phyloP scores from a whole-genome alignment of 2,888 invertebrate genomes.

The Tenthredo scrophulariae region DNA sequence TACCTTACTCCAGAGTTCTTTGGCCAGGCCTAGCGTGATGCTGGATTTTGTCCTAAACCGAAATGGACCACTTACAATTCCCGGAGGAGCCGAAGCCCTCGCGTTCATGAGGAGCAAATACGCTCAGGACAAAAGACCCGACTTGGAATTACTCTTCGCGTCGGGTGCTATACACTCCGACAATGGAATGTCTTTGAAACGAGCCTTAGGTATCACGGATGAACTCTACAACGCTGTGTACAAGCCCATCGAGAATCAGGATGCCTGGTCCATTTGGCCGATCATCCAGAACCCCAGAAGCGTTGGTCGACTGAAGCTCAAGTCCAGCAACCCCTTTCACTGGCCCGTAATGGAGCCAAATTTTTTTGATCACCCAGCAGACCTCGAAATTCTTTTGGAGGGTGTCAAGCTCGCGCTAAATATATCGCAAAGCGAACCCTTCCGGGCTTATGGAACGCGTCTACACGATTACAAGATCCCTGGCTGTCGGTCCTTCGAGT shows the following conservation, averaged over 20 bases:
- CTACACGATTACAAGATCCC: conserved; percentile 79
- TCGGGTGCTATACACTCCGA: conserved; percentile 79
- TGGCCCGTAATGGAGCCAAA: conserved; percentile 89
- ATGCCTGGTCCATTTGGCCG: conserved; percentile 82
- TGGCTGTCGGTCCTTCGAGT: conserved; percentile 79
- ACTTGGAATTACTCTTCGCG: conserved; percentile 79
- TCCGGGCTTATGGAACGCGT: conserved; percentile 77
- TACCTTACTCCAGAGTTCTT: conserved; percentile 77
- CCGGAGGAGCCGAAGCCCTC: conserved; percentile 78
- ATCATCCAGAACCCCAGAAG: conserved; percentile 87
- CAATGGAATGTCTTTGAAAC: conserved; percentile 75
- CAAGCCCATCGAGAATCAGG: conserved; percentile 76
- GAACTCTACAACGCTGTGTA: conserved; percentile 77
- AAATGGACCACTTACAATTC: conserved; percentile 74
- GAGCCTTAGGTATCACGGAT: conserved; percentile 73
- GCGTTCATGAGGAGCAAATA: conserved; percentile 78
- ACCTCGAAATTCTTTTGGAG: conserved; percentile 75
- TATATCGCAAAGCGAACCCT: conserved; percentile 78
- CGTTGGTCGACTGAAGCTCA: conserved; percentile 84
- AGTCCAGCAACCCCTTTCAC: conserved; percentile 85
- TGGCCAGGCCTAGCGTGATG: conserved; percentile 68
- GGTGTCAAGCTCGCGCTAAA: conserved; percentile 81
- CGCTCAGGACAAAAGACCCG: conserved; percentile 71
- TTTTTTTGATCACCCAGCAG: conserved; percentile 85
- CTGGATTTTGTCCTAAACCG: conserved; percentile 73